Conservation (phyloP, 2,113 vertebrate genomes). For the Garra rufa region DNA sequence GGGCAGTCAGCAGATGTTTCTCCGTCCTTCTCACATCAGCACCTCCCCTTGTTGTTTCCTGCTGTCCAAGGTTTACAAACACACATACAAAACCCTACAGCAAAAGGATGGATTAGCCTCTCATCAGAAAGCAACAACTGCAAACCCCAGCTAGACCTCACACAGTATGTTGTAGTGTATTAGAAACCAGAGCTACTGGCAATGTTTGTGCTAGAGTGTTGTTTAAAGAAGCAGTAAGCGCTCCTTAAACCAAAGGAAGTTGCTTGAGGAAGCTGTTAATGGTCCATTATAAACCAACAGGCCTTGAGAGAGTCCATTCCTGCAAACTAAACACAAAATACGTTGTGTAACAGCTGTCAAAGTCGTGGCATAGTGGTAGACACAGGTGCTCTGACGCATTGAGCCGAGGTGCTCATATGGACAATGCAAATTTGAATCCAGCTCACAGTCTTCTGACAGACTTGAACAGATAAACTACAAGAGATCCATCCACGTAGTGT, state of each 20-base stretch:
- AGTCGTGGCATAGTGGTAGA: background rate
- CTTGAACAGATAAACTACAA: background rate
- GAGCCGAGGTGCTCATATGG: background rate
- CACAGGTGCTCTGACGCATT: background rate
- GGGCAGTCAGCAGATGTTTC: constrained; percentile 7
- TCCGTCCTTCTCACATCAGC: constrained; percentile 17
- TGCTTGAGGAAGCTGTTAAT: background rate
- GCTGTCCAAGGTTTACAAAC: constrained; percentile 28
- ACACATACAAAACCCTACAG: constrained; percentile 11
- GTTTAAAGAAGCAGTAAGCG: constrained; percentile 8
- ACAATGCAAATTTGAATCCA: background rate
- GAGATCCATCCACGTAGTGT: background rate
- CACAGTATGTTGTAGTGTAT: constrained; percentile 9
- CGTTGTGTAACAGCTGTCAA: background rate
- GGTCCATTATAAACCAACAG: background rate
- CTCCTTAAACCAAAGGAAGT: constrained; percentile 9
- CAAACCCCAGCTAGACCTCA: background rate
- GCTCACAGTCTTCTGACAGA: too few relatives aligned
- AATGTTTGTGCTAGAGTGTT: background rate
- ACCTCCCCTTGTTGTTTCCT: constrained; percentile 12
- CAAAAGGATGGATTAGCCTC: background rate
- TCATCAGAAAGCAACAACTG: background rate
- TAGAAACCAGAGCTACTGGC: constrained; percentile 2
- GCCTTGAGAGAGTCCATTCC: background rate
- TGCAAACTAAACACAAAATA: too few relatives aligned